Conservation (phyloP, 30 jellyfish, hydroid and myxozoan genomes). For the Haliclystus octoradiatus region DNA sequence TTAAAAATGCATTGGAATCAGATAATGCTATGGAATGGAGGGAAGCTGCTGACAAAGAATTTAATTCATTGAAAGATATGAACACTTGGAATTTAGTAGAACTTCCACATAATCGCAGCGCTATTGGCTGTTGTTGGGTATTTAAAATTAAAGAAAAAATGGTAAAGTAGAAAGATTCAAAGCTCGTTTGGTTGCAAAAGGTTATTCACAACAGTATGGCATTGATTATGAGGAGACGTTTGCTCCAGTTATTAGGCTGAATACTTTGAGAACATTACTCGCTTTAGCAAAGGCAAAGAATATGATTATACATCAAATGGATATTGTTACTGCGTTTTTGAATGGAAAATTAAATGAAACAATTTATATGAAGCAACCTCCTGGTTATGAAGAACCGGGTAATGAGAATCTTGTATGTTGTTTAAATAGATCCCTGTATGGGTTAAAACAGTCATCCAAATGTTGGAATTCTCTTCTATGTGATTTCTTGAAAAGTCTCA, state of each 20-base stretch:
- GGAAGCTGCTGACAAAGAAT: no score
- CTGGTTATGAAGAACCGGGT: constrained; percentile 15
- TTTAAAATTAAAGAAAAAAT: no score
- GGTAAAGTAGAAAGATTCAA: no score
- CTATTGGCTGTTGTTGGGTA: no score
- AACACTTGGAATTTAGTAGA: no score
- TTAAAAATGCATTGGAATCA: neutral
- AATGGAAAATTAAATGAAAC: constrained; percentile 26
- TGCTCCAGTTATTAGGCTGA: constrained; percentile 19
- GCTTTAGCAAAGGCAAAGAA: constrained; percentile 19
- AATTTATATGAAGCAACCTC: constrained; percentile 19
- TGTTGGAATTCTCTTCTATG: constrained; percentile 8
- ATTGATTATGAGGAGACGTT: constrained; percentile 9
- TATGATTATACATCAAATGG: constrained; percentile 53
- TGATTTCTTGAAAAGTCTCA: neutral
- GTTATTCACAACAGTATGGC: constrained; percentile 1
- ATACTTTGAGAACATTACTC: constrained; percentile 14
- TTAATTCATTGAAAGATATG: no score
- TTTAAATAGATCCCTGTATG: constrained; percentile 11
- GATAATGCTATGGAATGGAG: no score
- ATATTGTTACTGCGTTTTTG: constrained; percentile 22
- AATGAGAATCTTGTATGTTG: constrained; percentile 7
- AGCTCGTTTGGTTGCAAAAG: neutral
- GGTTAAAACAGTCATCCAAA: constrained; percentile 17
- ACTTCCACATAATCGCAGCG: no score